Evolutionary conservation across 2,888 invertebrate genomes (phyloP).

Genomic region (Drosophila anomelani): DNA sequence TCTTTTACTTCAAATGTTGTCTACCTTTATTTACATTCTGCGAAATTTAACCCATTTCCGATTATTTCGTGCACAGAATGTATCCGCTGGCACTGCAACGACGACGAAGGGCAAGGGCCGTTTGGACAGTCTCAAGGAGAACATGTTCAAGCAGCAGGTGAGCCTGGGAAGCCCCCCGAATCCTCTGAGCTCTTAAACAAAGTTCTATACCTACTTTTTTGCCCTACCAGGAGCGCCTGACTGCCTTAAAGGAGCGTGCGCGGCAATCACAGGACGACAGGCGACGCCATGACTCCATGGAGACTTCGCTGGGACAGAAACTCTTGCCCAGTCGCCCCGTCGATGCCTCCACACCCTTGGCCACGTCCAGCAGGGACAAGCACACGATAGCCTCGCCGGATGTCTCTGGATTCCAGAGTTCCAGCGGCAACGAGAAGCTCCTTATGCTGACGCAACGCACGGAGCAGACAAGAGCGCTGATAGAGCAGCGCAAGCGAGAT

Average conservation of each 20-base stretch:
- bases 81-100: slow-evolving; percentile 24
- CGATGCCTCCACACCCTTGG: slow-evolving; percentile 47
- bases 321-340: slow-evolving; percentile 35
- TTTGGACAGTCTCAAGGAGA: slow-evolving; percentile 63
- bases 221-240: slow-evolving; percentile 53
- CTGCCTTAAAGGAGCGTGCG: slow-evolving; percentile 64
- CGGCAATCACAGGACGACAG: slow-evolving; percentile 49
- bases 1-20: too few species aligned
- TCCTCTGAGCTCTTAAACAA: neutral
- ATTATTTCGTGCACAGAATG: slow-evolving; percentile 18
- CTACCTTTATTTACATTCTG: neutral
- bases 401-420: slow-evolving; percentile 1
- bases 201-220: neutral
- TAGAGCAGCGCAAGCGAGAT: slow-evolving; percentile 86
- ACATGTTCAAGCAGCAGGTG: slow-evolving; percentile 68
- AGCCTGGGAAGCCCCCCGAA: neutral
- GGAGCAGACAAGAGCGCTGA: slow-evolving; percentile 86
- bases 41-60: neutral
- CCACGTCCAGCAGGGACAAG: slow-evolving; percentile 23
- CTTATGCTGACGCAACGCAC: slow-evolving; percentile 86
- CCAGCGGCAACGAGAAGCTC: slow-evolving; percentile 85
- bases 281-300: slow-evolving; percentile 57
- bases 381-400: neutral
- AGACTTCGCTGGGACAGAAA: slow-evolving; percentile 55
- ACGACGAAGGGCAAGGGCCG: slow-evolving; percentile 53